Evolutionary conservation across 1,140 invertebrate species (phyloP), one percentile per base, ranked within the genome.

Genomic region (Cyphomyrmex costatus): DNA sequence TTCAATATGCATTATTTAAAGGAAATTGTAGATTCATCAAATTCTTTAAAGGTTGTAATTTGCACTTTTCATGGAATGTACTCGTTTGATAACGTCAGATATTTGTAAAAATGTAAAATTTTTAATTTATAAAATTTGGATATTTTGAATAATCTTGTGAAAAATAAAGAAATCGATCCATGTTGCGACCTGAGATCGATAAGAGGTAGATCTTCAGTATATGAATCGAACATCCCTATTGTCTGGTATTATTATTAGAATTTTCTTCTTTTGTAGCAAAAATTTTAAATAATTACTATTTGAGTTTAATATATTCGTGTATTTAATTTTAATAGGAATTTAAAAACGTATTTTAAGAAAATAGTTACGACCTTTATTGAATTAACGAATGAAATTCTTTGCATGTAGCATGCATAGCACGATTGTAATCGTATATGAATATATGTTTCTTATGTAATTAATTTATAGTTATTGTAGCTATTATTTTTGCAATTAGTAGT

Each of bases 351-450:
- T 51, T 78, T 78, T 33, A 12, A 24, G 10, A 27, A 80, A 56
- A 79, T 58, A 73, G 14, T 60, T 2, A 21, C 30, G 24, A 53
- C 24, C 51, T 82, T 82, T 73, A 82, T 10, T 46, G 66, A 30
- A 71, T 82, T 82, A 30, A 42, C 19, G 16, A 58, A 70, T 56
- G 21, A 24, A 8, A 68, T 46, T 33, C 3, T 27, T 78, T 88
- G 88, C 88, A 89, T 89, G 88, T 73, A 73, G 80, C 80, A 89
- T 79, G 85, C 46, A 27, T 78, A 86, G 66, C 51, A 73, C 49
- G 19, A 33, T 6, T 60, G 4, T 82, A 33, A 49, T 16, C 80
- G 30, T 77, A 71, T 87, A 14, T 51, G 14, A 42, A 51, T 73
- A 2, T 66, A 56, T 76, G 27, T 73, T 73, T 51, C 10, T 5